Percentiles rank a stretch among this genome's conserved stretches.
Conservation (phyloP, 2,888 invertebrate species). For the Nomada hirtipes region DNA sequence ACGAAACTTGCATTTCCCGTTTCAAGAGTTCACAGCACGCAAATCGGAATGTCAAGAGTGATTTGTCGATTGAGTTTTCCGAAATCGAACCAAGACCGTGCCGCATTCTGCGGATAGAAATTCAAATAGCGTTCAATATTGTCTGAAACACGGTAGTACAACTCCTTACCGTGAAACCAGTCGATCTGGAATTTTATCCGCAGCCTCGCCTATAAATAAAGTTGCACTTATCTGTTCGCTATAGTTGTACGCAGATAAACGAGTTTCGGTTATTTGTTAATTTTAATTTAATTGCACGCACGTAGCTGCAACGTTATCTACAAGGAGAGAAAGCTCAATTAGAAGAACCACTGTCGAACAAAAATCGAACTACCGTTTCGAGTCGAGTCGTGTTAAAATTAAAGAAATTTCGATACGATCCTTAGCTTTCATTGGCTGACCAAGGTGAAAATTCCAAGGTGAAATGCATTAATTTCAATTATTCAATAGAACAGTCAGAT, state of each 20-base stretch:
- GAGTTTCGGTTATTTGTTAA: slow-evolving; percentile 21
- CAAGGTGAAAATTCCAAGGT: no score
- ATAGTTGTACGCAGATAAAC: slow-evolving; percentile 28
- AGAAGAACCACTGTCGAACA: no score
- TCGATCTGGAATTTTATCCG: slow-evolving; percentile 47
- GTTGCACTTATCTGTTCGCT: slow-evolving; percentile 12
- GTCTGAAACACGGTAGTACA: slow-evolving; percentile 2
- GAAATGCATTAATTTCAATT: no score
- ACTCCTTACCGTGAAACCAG: slow-evolving; percentile 30
- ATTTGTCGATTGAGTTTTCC: background rate
- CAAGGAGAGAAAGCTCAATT: no score
- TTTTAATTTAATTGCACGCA: slow-evolving; percentile 15
- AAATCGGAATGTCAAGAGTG: background rate
- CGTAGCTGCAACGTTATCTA: no score
- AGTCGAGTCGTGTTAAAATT: no score
- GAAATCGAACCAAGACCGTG: background rate
- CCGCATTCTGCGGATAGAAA: slow-evolving; percentile 6
- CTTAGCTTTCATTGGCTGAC: no score
- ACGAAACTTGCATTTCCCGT: no score
- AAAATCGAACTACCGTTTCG: no score
- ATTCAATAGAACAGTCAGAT: no score
- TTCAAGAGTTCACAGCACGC: no score
- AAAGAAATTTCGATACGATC: no score
- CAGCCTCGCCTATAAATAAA: slow-evolving; percentile 34
- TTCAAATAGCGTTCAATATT: slow-evolving; percentile 7